Percentiles rank a stretch among this genome's conserved stretches.
These are phyloP conservation scores for Tyrophagus putrescentiae DNA, from an alignment of 1,140 invertebrate species.

Conservation along the genomic window DNA sequence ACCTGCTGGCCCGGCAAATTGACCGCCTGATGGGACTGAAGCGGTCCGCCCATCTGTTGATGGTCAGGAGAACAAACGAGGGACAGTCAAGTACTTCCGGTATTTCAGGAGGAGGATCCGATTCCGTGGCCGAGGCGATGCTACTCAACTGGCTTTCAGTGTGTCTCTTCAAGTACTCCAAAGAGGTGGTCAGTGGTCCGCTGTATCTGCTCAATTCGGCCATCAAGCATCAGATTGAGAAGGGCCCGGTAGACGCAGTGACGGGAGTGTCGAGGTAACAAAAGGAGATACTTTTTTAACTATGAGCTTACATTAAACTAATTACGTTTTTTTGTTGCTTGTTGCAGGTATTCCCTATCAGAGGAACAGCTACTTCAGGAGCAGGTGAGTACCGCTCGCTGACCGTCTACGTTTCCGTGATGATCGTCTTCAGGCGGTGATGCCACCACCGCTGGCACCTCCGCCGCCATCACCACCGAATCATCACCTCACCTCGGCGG, in stretches of 20 bases:
- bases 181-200: slow-evolving; percentile 83
- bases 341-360: slow-evolving; percentile 82
- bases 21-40: slow-evolving; percentile 55
- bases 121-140: slow-evolving; percentile 98
- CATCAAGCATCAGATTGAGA: slow-evolving; percentile 96
- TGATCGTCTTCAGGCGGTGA: too few relatives aligned
- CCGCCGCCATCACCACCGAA: background rate
- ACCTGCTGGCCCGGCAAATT: slow-evolving; percentile 65
- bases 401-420: background rate
- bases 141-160: slow-evolving; percentile 96
- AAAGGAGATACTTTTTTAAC: slow-evolving; percentile 47
- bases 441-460: background rate
- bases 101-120: slow-evolving; percentile 55
- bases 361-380: slow-evolving; percentile 87
- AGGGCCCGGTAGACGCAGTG: slow-evolving; percentile 59
- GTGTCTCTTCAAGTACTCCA: slow-evolving; percentile 87
- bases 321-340: background rate
- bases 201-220: slow-evolving; percentile 91
- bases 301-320: too few relatives aligned
- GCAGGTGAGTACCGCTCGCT: slow-evolving; percentile 37
- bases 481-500: background rate
- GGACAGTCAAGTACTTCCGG: background rate
- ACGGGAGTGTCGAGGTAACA: slow-evolving; percentile 40
- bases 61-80: too few relatives aligned
- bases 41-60: too few relatives aligned